Evolutionary conservation across 2,888 invertebrate genomes (phyloP), one percentile per base, ranked within the genome.

Genomic region (Pseudanteris insignis): DNA sequence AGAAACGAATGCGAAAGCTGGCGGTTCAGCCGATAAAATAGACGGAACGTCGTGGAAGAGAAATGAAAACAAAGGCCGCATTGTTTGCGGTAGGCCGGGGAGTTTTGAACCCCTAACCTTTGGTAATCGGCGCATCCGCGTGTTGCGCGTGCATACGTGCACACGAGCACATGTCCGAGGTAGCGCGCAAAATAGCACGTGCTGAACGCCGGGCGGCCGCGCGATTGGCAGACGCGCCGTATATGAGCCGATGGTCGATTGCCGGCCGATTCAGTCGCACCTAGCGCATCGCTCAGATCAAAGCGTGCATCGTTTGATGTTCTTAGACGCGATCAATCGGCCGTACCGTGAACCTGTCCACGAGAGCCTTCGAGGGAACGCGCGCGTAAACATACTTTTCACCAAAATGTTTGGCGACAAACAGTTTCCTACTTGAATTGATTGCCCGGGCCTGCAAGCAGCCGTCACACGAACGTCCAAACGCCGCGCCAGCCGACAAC

Each of bases 241-340:
- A 69, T 69, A 69, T 69, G 61, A 67, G 34, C 47, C 53, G 57
- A 21, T 41, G 46, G 46, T 24, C 29, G 46, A 18, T 44, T 48
- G 58, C 61, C 48, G 57, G 59, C 54, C 66, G 65, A 64, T 67
- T 70, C 72, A 74, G 74, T 74, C 58, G 66, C 67, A 63, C 66
- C 70, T 66, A 67, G 70, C 69, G 69, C 71, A 66, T 51, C 51
- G 33, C 2, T 9, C 40, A 13, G 15, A 12, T 8, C 47, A 15
- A 8, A 40, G 2, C 37, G 10, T 24, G 21, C 26, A 2, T 5
- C 26, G 7, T 5, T 21, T n/a, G n/a, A n/a, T 7, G 21, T 21
- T 21, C 21, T 21, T 7, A 21, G 21, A 3, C 21, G 21, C 21
- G 7, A 21, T 7, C 3, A 21, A 7, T 9, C 18, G n/a, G 18